These are phyloP conservation scores for Monochamus saltuarius DNA, from an alignment of 1,140 invertebrate genomes.

Conservation along the genomic window DNA sequence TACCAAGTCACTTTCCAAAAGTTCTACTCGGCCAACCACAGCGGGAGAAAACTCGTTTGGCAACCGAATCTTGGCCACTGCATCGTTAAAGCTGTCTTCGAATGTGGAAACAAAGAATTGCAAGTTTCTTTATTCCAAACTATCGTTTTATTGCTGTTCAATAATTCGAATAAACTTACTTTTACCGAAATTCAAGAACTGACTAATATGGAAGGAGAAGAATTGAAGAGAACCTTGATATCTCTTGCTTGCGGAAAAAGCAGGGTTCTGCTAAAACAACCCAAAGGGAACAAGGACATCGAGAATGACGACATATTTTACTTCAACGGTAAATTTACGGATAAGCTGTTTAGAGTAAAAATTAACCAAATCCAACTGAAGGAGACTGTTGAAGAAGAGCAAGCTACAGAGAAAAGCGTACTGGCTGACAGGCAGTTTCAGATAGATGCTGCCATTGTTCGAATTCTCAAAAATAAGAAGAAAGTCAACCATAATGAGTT, in stretches of 20 bases:
- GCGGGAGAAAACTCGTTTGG: conserved; percentile 95
- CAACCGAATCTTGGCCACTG: conserved; percentile 94
- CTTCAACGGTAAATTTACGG: conserved; percentile 92
- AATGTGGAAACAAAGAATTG: conserved; percentile 87
- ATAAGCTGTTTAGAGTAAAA: conserved; percentile 95
- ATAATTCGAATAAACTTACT: conserved; percentile 75
- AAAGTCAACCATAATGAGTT: conserved; percentile 90
- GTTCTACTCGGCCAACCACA: conserved; percentile 95
- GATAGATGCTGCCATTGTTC: conserved; percentile 97
- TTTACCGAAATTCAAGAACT: conserved; percentile 80
- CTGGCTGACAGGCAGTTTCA: conserved; percentile 98
- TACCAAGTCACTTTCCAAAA: conserved; percentile 94
- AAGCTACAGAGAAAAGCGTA: conserved; percentile 93
- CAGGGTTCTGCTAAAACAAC: conserved; percentile 82
- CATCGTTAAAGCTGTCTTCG: conserved; percentile 86
- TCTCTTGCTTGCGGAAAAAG: conserved; percentile 95
- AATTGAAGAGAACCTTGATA: conserved; percentile 88
- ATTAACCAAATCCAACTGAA: conserved; percentile 99
- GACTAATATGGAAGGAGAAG: conserved; percentile 86
- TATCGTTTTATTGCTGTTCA: conserved; percentile 90
- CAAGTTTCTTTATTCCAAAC: conserved; percentile 97
- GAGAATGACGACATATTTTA: conserved; percentile 83
- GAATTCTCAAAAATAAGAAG: conserved; percentile 99
- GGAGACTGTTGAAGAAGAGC: conserved; percentile 93
- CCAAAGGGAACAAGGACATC: conserved; percentile 79